These are phyloP conservation scores for Gonocerus acuteangulatus DNA, from an alignment of 2,888 invertebrate species.

Conservation along the genomic window DNA sequence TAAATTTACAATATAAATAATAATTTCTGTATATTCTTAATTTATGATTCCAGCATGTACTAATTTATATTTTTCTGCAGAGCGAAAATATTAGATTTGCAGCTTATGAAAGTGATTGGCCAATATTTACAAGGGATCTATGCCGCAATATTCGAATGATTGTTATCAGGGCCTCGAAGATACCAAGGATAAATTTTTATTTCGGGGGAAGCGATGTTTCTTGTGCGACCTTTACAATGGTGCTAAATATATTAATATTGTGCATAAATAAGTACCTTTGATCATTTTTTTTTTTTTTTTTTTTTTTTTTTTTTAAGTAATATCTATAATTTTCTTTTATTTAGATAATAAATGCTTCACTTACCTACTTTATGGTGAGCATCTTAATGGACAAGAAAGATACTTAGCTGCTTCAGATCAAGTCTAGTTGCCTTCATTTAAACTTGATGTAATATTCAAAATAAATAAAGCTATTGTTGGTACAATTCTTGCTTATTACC, in stretches of 20 bases:
- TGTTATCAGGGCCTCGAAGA: neutral
- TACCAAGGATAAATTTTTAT: neutral
- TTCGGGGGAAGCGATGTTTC: constrained; percentile 9
- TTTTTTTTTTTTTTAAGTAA: too few species aligned
- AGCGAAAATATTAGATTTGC: constrained; percentile 6
- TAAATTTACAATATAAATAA: too few species aligned
- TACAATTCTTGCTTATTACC: too few species aligned
- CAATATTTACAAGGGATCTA: neutral
- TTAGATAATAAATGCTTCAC: constrained; percentile 12
- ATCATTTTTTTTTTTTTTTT: too few species aligned
- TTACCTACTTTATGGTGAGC: constrained; percentile 6
- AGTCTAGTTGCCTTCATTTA: too few species aligned
- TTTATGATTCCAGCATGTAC: too few species aligned
- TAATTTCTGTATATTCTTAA: too few species aligned
- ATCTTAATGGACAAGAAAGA: constrained; percentile 5
- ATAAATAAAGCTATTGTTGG: too few species aligned
- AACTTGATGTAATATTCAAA: too few species aligned
- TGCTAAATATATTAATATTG: neutral
- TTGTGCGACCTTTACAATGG: constrained; percentile 10
- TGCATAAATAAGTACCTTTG: too few species aligned
- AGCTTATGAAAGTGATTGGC: constrained; percentile 1
- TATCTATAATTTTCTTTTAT: neutral
- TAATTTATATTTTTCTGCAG: neutral
- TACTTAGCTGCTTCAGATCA: too few species aligned
- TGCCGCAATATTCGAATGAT: constrained; percentile 1